Conservation (phyloP, 2,797 vertebrate species). For the Nyctibius grandis region DNA sequence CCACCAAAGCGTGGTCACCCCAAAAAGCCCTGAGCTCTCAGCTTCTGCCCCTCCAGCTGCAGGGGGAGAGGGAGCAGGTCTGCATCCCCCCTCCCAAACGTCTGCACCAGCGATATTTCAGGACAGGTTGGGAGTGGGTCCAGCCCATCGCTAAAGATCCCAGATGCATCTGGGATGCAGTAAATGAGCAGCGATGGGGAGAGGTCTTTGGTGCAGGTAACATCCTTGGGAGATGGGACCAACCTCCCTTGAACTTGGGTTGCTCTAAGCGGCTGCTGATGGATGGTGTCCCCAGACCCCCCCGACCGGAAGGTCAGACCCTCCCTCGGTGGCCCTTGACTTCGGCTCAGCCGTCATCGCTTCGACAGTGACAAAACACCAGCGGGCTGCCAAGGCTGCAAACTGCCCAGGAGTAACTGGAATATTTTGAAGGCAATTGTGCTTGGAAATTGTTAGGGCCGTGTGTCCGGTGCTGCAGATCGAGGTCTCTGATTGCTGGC, state of each 20-base stretch:
- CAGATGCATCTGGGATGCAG: too few species aligned
- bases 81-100: neutral
- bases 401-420: neutral
- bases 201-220: neutral
- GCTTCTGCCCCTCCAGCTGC: neutral
- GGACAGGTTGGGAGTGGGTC: neutral
- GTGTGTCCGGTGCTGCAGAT: neutral
- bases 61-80: neutral
- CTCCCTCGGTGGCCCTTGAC: neutral
- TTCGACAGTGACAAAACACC: neutral
- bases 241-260: neutral
- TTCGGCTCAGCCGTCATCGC: accelerated
- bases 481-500: neutral
- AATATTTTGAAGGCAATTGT: neutral
- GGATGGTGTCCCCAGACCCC: neutral
- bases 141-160: neutral
- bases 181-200: neutral
- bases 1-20: neutral
- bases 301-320: neutral
- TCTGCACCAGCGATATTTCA: neutral
- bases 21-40: neutral
- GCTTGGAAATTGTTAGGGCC: neutral
- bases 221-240: neutral
- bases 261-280: neutral
- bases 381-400: neutral